Evolutionary conservation across 2,113 vertebrate genomes (phyloP).

Genomic region (Microcebus lehilahytsara): DNA sequence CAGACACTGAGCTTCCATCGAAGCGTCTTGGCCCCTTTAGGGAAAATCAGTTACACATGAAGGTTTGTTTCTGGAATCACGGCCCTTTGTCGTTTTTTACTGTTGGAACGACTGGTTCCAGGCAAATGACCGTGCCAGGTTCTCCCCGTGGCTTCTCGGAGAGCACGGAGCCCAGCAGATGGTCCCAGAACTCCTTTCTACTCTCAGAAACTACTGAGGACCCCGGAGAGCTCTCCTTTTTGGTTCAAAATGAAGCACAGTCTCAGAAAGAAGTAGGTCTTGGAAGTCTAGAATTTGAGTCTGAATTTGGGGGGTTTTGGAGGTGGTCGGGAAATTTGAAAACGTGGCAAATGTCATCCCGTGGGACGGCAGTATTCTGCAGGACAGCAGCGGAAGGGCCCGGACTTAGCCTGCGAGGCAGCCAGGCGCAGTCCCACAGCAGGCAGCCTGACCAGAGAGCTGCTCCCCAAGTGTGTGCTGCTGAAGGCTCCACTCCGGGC

Average conservation of each 20-base stretch:
- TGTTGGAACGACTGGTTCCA: neutral
- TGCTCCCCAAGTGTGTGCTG: too few species aligned
- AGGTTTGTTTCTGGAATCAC: too few species aligned
- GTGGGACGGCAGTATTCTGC: neutral
- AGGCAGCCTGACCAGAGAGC: neutral
- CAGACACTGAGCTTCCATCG: neutral
- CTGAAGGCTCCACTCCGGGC: too few species aligned
- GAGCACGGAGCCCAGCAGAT: neutral
- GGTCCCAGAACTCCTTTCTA: neutral
- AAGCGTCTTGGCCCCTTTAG: neutral
- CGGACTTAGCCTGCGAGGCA: too few species aligned
- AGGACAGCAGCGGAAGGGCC: neutral
- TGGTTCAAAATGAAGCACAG: too few species aligned
- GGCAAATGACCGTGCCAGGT: accelerated
- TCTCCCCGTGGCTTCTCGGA: too few species aligned
- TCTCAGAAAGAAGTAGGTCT: neutral
- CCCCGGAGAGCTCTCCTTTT: too few species aligned
- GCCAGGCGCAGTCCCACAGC: neutral
- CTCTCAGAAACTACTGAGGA: neutral
- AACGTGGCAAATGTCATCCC: neutral
- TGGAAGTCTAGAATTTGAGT: neutral
- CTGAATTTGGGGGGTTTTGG: neutral
- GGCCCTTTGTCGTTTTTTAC: neutral
- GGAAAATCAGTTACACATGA: accelerated
- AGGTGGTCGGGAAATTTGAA: neutral